These are phyloP conservation scores for Bombus confusus DNA, from an alignment of 1,140 invertebrate species.

Conservation along the genomic window DNA sequence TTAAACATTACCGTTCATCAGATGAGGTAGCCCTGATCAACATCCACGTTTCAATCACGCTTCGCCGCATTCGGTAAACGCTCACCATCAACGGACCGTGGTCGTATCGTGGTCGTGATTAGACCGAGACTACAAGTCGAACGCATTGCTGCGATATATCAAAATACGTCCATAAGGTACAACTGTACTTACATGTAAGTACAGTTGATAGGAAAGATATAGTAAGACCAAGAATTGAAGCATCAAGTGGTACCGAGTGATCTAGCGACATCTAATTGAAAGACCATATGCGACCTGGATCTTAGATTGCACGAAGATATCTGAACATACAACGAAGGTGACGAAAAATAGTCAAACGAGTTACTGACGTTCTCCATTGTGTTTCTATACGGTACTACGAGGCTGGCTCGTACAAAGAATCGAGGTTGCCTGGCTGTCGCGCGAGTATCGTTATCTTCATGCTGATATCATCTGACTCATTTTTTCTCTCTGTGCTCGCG, in stretches of 20 bases:
- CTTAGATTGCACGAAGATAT: too few species aligned
- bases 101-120: background rate
- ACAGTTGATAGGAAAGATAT: too few species aligned
- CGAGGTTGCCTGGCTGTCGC: slow-evolving; percentile 8
- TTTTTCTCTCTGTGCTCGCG: slow-evolving; percentile 10
- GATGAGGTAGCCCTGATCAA: background rate
- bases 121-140: background rate
- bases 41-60: slow-evolving; percentile 11
- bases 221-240: too few species aligned
- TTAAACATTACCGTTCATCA: slow-evolving; percentile 13
- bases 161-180: background rate
- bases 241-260: too few species aligned
- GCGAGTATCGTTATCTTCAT: background rate
- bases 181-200: too few species aligned
- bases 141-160: background rate
- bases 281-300: too few species aligned
- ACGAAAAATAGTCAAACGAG: background rate
- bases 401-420: background rate
- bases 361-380: slow-evolving; percentile 10
- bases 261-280: too few species aligned
- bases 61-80: slow-evolving; percentile 7
- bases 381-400: background rate
- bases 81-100: background rate
- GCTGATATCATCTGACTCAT: slow-evolving; percentile 37
- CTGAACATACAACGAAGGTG: background rate